Base-by-base conservation (phyloP, 2,888 invertebrate genomes). In the Adelphocoris suturalis region DNA sequence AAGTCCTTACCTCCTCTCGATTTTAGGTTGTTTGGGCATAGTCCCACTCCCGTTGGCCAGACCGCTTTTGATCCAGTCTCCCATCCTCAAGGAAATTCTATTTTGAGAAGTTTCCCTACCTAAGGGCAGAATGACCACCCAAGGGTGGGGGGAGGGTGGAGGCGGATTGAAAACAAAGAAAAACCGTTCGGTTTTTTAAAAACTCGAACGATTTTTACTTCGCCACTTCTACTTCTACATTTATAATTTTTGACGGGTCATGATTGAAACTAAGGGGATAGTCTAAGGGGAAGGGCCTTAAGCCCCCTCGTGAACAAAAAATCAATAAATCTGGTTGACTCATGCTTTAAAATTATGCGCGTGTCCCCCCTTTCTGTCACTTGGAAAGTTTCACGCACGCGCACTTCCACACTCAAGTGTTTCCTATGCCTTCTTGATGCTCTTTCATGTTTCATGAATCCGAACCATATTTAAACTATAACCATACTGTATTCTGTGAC, bases 281-380 rank as follows among this genome's bases (percentile, higher is more conserved):
- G 11, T 76, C 27, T 19, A 16, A 27, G 76, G 28, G 52, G 27
- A 82, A 82, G 52, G 82, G 57, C 23, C 85, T 11, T 13, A 12
- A 12, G 68, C 75, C 68, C 55, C 57, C 52, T 28, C 23, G 0
- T 85, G 61, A 61, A n/a, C 23, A 47, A 76, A 86, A 86, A 86
- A 86, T 86, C 86, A 86, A 86, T 86, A 86, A 86, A 86, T 86
- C 86, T 16, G 23, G 23, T 46, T 86, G 86, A 86, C 75, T 85
- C 85, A 85, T 61, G 23, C 82, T 82, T 82, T 52, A 23, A 82
- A 82, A 82, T 82, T 52, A 82, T 82, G 82, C 82, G 82, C 82
- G 52, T 14, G 12, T 52, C 27, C 80, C 47, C 48, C 48, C 23
- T 16, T 1, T 37, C 14, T 27, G n/a, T 52, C 23, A 27, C 52